Percentiles rank a stretch among this genome's conserved stretches.
Evolutionary conservation across 1,140 invertebrate species (phyloP).

Genomic region (Listronotus bonariensis): DNA sequence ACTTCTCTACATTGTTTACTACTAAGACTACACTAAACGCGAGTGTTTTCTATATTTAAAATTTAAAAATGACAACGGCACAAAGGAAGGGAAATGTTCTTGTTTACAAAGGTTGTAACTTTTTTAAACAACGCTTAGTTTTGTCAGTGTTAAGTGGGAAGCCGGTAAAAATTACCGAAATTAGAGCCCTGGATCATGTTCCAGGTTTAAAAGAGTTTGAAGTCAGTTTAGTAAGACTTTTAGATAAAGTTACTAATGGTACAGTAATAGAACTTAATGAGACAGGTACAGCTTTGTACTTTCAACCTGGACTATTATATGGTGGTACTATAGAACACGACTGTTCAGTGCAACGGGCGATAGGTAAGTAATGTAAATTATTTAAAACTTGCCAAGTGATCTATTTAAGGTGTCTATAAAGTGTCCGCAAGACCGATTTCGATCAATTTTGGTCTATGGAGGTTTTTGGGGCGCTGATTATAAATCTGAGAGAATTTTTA

Average conservation of each 20-base stretch:
- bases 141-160: conserved; percentile 89
- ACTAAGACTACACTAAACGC: too few species aligned
- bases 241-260: conserved; percentile 96
- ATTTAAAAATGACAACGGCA: conserved; percentile 18
- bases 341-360: conserved; percentile 77
- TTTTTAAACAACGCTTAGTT: conserved; percentile 85
- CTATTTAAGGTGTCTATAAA: too few species aligned
- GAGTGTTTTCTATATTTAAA: neutral
- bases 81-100: conserved; percentile 40
- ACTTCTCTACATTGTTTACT: neutral
- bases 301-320: conserved; percentile 84
- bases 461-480: too few species aligned
- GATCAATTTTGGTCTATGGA: too few species aligned
- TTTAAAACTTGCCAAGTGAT: too few species aligned
- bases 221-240: conserved; percentile 84
- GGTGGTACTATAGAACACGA: conserved; percentile 89
- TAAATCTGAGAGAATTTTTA: too few species aligned
- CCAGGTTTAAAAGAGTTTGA: conserved; percentile 92
- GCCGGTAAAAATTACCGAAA: conserved; percentile 84
- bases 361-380: conserved; percentile 45
- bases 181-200: conserved; percentile 79
- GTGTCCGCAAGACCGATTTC: too few species aligned
- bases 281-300: conserved; percentile 89
- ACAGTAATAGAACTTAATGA: conserved; percentile 88
- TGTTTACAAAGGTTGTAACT: conserved; percentile 81